Conservation (phyloP, 2,797 vertebrate species). For the Chelon auratus region DNA sequence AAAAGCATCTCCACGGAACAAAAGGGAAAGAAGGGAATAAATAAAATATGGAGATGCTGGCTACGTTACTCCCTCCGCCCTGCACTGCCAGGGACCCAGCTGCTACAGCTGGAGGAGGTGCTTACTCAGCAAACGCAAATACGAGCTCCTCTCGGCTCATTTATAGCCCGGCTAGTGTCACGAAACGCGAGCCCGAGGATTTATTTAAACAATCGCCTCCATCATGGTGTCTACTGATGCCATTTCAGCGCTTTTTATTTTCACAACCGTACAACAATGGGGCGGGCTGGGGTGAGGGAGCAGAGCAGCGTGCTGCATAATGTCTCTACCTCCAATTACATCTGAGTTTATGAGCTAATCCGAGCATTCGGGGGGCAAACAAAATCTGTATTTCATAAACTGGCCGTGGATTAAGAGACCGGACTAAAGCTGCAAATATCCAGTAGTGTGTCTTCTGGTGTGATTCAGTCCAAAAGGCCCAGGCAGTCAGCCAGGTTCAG, state of each 20-base stretch:
- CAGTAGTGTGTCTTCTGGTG: background rate
- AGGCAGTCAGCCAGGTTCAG: slow-evolving; percentile 39
- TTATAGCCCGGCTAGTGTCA: slow-evolving; percentile 42
- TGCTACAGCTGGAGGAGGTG: slow-evolving; percentile 49
- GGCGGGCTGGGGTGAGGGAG: background rate
- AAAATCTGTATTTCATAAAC: background rate
- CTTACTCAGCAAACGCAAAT: slow-evolving; percentile 68
- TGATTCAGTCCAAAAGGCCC: slow-evolving; percentile 20
- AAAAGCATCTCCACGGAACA: slow-evolving; percentile 31
- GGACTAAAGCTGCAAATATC: slow-evolving; percentile 24
- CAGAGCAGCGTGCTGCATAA: slow-evolving; percentile 9
- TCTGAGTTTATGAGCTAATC: slow-evolving; percentile 20
- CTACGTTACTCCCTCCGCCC: slow-evolving; percentile 6
- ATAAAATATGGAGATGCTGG: slow-evolving; percentile 1
- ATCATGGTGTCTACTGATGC: slow-evolving; percentile 6
- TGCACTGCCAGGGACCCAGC: slow-evolving; percentile 20
- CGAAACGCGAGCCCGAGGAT: slow-evolving; percentile 37
- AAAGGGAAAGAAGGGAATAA: slow-evolving; percentile 28
- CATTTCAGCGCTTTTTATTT: slow-evolving; percentile 37
- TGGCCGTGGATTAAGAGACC: slow-evolving; percentile 16
- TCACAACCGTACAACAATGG: background rate
- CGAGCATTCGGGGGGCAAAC: slow-evolving; percentile 2
- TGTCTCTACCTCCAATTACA: slow-evolving; percentile 31
- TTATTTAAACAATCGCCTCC: slow-evolving; percentile 39
- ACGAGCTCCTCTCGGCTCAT: slow-evolving; percentile 19